Percentiles rank a stretch among this genome's conserved stretches.
Conservation (phyloP, 2,113 vertebrate species). For the Synchiropus splendidus region DNA sequence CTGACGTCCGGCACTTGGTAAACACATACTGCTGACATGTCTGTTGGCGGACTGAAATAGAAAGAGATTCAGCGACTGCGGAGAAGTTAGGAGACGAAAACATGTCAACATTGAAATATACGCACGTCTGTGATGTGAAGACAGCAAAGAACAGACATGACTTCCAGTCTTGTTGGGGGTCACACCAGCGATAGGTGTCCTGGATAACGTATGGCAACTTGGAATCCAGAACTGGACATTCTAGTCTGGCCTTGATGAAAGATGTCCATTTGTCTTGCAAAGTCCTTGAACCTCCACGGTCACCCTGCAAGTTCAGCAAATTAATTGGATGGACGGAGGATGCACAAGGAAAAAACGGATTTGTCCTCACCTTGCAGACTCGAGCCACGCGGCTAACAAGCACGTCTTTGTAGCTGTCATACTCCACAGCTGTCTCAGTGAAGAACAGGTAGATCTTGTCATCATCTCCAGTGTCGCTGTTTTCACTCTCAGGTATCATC, state of each 20-base stretch:
- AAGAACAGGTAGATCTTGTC: constrained; percentile 82
- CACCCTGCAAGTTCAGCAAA: constrained; percentile 48
- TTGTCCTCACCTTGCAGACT: constrained; percentile 69
- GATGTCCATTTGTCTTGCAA: constrained; percentile 72
- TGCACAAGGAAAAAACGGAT: background rate
- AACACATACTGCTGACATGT: constrained; percentile 62
- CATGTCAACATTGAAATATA: constrained; percentile 7
- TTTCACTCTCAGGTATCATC: constrained; percentile 58
- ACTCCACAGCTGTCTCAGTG: constrained; percentile 73
- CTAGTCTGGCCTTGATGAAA: constrained; percentile 69
- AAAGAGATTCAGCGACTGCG: constrained; percentile 4
- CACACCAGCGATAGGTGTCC: constrained; percentile 66
- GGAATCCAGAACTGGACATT: constrained; percentile 60
- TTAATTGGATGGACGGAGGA: too few relatives aligned
- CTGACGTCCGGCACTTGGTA: constrained; percentile 54
- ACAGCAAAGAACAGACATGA: constrained; percentile 66
- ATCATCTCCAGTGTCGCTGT: constrained; percentile 52
- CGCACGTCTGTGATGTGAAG: constrained; percentile 69
- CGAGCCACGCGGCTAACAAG: constrained; percentile 72
- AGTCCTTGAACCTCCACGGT: constrained; percentile 63
- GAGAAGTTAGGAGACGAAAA: background rate
- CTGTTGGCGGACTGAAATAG: constrained; percentile 55
- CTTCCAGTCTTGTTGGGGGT: constrained; percentile 40
- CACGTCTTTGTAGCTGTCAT: constrained; percentile 69
- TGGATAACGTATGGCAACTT: constrained; percentile 66